Evolutionary conservation across 2,113 vertebrate species (phyloP).

Genomic region (Carlito syrichta): DNA sequence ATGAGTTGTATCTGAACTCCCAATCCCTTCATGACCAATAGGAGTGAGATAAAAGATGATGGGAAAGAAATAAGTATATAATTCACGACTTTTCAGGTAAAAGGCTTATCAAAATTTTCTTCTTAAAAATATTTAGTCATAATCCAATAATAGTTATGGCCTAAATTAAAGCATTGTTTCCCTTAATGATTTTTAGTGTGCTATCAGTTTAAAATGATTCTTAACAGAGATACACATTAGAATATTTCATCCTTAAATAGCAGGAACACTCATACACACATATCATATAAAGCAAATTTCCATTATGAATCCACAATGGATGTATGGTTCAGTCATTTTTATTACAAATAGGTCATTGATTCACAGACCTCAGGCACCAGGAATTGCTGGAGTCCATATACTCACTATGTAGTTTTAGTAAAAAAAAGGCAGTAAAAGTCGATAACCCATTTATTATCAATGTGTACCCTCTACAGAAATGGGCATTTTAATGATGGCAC

Average conservation of each 20-base stretch:
- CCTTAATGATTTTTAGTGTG: constrained; percentile 53
- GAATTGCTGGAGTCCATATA: constrained; percentile 69
- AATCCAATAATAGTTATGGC: not conserved
- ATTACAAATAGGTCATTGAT: constrained; percentile 78
- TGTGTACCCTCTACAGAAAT: not conserved
- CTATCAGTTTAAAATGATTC: constrained; percentile 69
- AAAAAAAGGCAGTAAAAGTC: constrained; percentile 71
- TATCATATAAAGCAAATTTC: constrained; percentile 75
- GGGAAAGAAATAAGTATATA: not conserved
- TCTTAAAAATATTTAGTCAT: not conserved
- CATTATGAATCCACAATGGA: constrained; percentile 75
- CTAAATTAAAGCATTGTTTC: constrained; percentile 16
- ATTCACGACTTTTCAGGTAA: not conserved
- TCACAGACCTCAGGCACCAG: constrained; percentile 63
- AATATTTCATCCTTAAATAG: constrained; percentile 73
- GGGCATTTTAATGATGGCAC: constrained; percentile 60
- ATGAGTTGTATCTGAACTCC: too few relatives aligned
- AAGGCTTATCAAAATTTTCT: not conserved
- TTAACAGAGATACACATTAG: constrained; percentile 34
- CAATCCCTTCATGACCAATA: too few relatives aligned
- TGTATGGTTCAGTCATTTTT: constrained; percentile 72
- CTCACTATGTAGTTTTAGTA: constrained; percentile 57
- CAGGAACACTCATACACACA: constrained; percentile 62
- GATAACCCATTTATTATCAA: constrained; percentile 77
- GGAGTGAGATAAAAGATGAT: not conserved